Evolutionary conservation across 2,888 invertebrate species (phyloP), one percentile per base, ranked within the genome.

Genomic region (Pantelozetes paolii): DNA sequence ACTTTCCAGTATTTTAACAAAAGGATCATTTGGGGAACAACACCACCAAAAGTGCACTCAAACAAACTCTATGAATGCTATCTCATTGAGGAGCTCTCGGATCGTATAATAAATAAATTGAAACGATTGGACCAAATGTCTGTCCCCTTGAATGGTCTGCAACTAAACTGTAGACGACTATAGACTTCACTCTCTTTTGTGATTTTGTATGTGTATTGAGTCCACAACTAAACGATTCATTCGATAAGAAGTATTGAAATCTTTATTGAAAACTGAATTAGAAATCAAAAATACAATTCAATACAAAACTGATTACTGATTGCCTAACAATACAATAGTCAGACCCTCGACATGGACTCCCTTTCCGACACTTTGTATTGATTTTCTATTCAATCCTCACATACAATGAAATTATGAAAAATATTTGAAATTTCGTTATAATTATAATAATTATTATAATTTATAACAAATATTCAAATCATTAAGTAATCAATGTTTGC

Each of bases 1-100:
- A n/a, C n/a, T n/a, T n/a, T 36, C 32, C 32, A 2, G 15, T 62
- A 26, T 5, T 32, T 62, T 20, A n/a, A 32, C 32, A 62, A 62
- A 36, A 62, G 20, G 9, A n/a, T 20, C 18, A 6, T 62, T 36
- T 62, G 30, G 32, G 62, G 62, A 36, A 54, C 54, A 26, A 62
- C 62, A 62, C 62, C 62, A 42, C 70, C 18, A n/a, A 70, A 45
- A 48, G 70, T 70, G 45, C 70, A 70, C 70, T 70, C 70, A 20
- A 23, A 45, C 45, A 28, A 8, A 45, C 70, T 42, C 40, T 48
- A 54, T 70, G 70, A 70, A 70, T 70, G 70, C 45, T 32, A 32
- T 32, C 54, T 59, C 32, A 62, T 62, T 62, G 62, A 62, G 62
- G 13, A n/a, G n/a, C 62, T 62, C 62, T 62, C 62, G 32, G 62